Evolutionary conservation across 1,140 invertebrate genomes (phyloP).

Genomic region (Drosophila watanabei): DNA sequence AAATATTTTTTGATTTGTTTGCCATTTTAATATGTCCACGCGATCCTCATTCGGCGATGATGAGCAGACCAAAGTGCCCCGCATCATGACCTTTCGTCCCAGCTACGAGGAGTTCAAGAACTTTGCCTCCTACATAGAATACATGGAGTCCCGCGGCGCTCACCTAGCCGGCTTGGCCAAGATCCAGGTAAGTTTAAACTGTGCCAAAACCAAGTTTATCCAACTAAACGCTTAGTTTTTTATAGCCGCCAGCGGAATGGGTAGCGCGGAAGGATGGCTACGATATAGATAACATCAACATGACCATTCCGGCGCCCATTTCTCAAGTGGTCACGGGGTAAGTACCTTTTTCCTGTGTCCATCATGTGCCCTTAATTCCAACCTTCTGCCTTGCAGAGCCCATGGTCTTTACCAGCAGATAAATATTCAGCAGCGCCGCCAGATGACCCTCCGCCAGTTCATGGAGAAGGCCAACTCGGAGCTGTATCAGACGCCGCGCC

Average conservation of each 20-base stretch:
- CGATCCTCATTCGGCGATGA: slow-evolving; percentile 35
- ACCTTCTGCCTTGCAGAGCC: slow-evolving; percentile 36
- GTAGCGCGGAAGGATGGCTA: slow-evolving; percentile 94
- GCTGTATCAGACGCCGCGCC: slow-evolving; percentile 93
- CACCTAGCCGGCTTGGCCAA: slow-evolving; percentile 97
- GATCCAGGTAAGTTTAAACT: slow-evolving; percentile 86
- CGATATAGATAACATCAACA: slow-evolving; percentile 91
- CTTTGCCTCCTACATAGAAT: slow-evolving; percentile 95
- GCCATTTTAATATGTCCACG: slow-evolving; percentile 51
- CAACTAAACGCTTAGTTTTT: background rate
- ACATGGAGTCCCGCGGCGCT: slow-evolving; percentile 97
- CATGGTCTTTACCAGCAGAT: slow-evolving; percentile 98
- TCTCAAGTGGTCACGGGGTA: slow-evolving; percentile 90
- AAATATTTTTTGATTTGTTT: slow-evolving; percentile 12
- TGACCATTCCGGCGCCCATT: slow-evolving; percentile 96
- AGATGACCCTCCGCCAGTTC: slow-evolving; percentile 96
- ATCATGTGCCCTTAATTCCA: background rate
- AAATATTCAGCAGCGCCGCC: slow-evolving; percentile 97
- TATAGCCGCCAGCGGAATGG: slow-evolving; percentile 98
- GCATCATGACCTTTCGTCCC: slow-evolving; percentile 97
- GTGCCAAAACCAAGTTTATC: background rate
- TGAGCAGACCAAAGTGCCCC: slow-evolving; percentile 62
- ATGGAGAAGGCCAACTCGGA: slow-evolving; percentile 93
- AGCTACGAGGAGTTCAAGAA: slow-evolving; percentile 98
- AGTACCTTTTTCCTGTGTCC: slow-evolving; percentile 64